Percentiles rank a stretch among this genome's conserved stretches.
phyloP scores from a whole-genome alignment of 1,140 invertebrate genomes.

The Drosophila kurseongensis region DNA sequence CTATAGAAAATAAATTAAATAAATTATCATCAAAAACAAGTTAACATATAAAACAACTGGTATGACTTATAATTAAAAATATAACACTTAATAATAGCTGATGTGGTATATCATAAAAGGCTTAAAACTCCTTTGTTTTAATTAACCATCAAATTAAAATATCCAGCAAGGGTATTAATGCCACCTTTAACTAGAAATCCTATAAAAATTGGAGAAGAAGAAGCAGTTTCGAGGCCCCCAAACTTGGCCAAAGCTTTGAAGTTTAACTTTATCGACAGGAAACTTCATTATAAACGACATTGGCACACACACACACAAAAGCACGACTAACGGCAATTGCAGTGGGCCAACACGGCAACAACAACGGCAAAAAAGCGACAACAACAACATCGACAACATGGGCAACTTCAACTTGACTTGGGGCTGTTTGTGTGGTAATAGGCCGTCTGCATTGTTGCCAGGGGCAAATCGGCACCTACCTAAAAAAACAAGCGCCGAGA shows the following conservation, averaged over 20 bases:
- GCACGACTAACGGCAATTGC: conserved; percentile 48
- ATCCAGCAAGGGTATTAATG: conserved; percentile 44
- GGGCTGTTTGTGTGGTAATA: conserved; percentile 56
- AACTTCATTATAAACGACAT: conserved; percentile 83
- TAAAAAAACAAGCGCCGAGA: conserved; percentile 8
- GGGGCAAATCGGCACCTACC: conserved; percentile 26
- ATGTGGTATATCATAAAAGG: not conserved
- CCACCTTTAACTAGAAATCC: conserved; percentile 43
- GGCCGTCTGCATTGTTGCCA: conserved; percentile 55
- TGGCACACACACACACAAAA: conserved; percentile 48
- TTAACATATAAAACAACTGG: too few species aligned
- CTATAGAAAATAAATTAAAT: too few species aligned
- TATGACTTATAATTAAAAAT: too few species aligned
- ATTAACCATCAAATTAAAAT: conserved; percentile 19
- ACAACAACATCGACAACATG: conserved; percentile 39
- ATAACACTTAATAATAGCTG: not conserved
- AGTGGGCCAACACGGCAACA: conserved; percentile 40
- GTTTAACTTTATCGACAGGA: conserved; percentile 78
- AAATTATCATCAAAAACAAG: too few species aligned
- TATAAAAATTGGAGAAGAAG: conserved; percentile 3
- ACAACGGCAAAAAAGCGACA: conserved; percentile 23
- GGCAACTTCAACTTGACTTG: conserved; percentile 56
- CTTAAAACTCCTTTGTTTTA: conserved; percentile 1
- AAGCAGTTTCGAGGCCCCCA: conserved; percentile 22
- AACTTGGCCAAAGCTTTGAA: conserved; percentile 55